A percentile compares a stretch with the other conserved stretches of the same genome.
Evolutionary conservation across 2,113 vertebrate species (phyloP).

Genomic region (Mobula birostris): DNA sequence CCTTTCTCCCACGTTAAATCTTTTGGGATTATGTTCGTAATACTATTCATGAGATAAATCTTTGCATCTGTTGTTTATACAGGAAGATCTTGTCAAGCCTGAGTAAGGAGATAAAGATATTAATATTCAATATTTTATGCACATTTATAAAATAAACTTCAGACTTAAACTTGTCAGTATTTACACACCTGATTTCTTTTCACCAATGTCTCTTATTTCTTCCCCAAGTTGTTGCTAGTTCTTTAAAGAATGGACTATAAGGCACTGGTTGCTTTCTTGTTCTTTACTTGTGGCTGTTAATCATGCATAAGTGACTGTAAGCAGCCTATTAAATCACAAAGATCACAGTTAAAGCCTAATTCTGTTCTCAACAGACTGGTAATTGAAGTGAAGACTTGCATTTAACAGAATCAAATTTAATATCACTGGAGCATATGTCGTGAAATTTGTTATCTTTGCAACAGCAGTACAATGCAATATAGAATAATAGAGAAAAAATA

Average conservation of each 20-base stretch:
- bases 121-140: background rate
- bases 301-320: background rate
- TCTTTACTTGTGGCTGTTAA: background rate
- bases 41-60: background rate
- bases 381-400: background rate
- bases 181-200: background rate
- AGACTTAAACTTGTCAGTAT: background rate
- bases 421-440: too few relatives aligned
- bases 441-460: too few relatives aligned
- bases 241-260: too few relatives aligned
- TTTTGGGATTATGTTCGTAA: background rate
- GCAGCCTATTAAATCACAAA: background rate
- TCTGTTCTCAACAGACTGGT: background rate
- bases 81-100: background rate
- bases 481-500: too few relatives aligned
- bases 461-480: too few relatives aligned
- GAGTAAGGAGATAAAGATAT: background rate
- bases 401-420: background rate
- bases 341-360: background rate
- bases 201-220: background rate
- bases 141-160: background rate
- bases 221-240: background rate
- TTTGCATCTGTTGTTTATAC: background rate
- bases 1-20: background rate
- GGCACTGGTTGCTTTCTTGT: background rate